Percentiles rank a stretch among this genome's conserved stretches.
These are phyloP conservation scores for Drosophila sucinea DNA, from an alignment of 1,140 invertebrate genomes.

Conservation along the genomic window DNA sequence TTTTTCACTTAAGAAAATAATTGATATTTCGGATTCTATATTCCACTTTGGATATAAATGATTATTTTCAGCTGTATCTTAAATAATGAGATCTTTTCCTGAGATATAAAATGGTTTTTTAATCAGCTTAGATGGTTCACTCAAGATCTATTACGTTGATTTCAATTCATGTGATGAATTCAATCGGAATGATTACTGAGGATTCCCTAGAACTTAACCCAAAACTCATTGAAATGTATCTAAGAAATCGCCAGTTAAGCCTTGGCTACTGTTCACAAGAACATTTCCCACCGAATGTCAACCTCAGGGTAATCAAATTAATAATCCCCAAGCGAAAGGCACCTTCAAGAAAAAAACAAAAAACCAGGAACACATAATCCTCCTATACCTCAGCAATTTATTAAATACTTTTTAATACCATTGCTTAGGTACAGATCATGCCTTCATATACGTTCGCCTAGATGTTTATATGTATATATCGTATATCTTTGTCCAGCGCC, in stretches of 20 bases:
- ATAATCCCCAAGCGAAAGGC: slow-evolving; percentile 25
- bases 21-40: too few relatives aligned
- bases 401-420: slow-evolving; percentile 78
- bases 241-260: slow-evolving; percentile 48
- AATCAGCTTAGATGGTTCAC: slow-evolving; percentile 1
- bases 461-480: slow-evolving; percentile 14
- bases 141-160: neutral
- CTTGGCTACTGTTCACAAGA: slow-evolving; percentile 44
- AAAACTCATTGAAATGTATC: slow-evolving; percentile 61
- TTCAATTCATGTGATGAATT: neutral
- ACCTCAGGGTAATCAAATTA: slow-evolving; percentile 21
- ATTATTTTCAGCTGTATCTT: too few relatives aligned
- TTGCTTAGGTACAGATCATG: slow-evolving; percentile 46
- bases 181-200: neutral
- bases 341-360: slow-evolving; percentile 31
- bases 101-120: neutral
- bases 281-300: slow-evolving; percentile 75
- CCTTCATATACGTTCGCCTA: neutral
- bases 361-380: slow-evolving; percentile 62
- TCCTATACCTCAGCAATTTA: slow-evolving; percentile 57
- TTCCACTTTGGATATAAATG: too few relatives aligned
- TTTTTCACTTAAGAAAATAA: too few relatives aligned
- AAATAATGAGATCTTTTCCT: neutral
- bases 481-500: slow-evolving; percentile 66
- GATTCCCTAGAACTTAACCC: slow-evolving; percentile 60